phyloP scores from a whole-genome alignment of 2,797 vertebrate species.

The Phyllotis vaccarum region DNA sequence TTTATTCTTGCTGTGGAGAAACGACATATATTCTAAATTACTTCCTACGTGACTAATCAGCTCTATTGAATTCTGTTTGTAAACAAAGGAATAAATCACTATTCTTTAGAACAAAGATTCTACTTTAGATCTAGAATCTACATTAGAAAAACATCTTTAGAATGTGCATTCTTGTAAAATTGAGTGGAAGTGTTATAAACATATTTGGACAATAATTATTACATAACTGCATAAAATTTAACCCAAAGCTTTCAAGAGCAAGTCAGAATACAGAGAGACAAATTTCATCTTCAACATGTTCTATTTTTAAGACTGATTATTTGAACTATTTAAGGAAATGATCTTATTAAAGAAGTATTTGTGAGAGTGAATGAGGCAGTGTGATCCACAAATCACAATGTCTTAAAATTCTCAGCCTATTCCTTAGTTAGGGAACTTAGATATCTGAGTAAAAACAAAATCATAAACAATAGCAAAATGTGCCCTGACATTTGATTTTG shows the following conservation, averaged over 20 bases:
- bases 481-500: not conserved
- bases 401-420: slow-evolving; percentile 26
- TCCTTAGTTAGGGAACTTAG: slow-evolving; percentile 30
- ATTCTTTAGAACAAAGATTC: slow-evolving; percentile 55
- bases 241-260: slow-evolving; percentile 27
- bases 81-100: slow-evolving; percentile 61
- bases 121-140: slow-evolving; percentile 5
- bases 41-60: slow-evolving; percentile 62
- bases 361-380: slow-evolving; percentile 43
- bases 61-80: slow-evolving; percentile 63
- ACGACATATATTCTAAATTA: slow-evolving; percentile 55
- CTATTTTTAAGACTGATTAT: slow-evolving; percentile 33
- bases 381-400: slow-evolving; percentile 7
- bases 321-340: slow-evolving; percentile 19
- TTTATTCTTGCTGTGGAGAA: slow-evolving; percentile 32
- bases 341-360: slow-evolving; percentile 52
- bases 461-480: slow-evolving; percentile 17
- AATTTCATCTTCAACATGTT: slow-evolving; percentile 38
- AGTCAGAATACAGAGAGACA: slow-evolving; percentile 33
- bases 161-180: slow-evolving; percentile 20
- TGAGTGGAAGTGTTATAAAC: slow-evolving; percentile 28
- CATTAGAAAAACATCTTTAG: slow-evolving; percentile 26
- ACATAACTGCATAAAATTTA: not conserved
- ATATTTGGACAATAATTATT: slow-evolving; percentile 54
- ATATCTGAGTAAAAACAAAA: slow-evolving; percentile 37